Percentiles rank a stretch among this genome's conserved stretches.
Evolutionary conservation across 2,888 invertebrate species (phyloP).

Genomic region (Epinotia brunnichana): DNA sequence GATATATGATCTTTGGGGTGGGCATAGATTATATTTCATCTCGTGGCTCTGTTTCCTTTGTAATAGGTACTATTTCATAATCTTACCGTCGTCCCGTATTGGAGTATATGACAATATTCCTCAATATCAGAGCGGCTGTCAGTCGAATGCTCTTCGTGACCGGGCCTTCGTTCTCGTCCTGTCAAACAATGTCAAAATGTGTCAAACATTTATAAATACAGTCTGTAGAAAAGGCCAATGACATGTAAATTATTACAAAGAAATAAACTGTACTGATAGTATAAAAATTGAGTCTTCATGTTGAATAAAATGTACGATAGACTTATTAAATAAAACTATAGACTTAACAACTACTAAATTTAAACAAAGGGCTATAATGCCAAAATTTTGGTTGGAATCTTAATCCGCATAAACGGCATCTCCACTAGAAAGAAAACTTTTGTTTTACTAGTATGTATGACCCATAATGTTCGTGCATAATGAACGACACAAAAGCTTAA

Average conservation of each 20-base stretch:
- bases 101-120: constrained; percentile 98
- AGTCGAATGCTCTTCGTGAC: constrained; percentile 99
- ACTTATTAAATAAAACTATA: too few species aligned
- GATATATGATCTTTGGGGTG: too few species aligned
- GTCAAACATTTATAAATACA: not conserved
- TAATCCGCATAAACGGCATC: too few species aligned
- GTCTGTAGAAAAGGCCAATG: not conserved
- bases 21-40: not conserved
- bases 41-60: not conserved
- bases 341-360: too few species aligned
- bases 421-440: too few species aligned
- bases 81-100: constrained; percentile 93
- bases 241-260: not conserved
- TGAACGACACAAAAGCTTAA: not conserved
- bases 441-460: too few species aligned
- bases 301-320: not conserved
- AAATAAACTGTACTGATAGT: not conserved
- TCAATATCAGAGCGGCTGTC: constrained; percentile 97
- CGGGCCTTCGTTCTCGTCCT: constrained; percentile 99
- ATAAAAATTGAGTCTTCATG: not conserved
- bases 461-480: too few species aligned
- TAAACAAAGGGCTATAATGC: too few species aligned
- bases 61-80: not conserved
- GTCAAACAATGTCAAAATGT: constrained; percentile 55
- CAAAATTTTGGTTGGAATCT: too few species aligned